Evolutionary conservation across 2,113 vertebrate genomes (phyloP).

Genomic region (Scortum barcoo): DNA sequence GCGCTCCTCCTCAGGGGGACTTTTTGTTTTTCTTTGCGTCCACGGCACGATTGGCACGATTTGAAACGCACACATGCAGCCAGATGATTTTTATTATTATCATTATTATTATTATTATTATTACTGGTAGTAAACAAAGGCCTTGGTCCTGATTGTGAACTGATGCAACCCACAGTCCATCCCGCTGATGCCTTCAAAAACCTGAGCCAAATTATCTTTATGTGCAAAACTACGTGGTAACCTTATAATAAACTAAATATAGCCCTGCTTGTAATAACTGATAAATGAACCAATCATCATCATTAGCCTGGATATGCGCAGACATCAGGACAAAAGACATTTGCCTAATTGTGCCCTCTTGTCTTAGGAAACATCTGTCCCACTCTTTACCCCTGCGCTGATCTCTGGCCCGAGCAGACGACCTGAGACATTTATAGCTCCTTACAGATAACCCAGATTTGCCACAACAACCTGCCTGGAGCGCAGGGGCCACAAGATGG

Average conservation of each 20-base stretch:
- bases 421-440: constrained; percentile 36
- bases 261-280: neutral
- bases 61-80: constrained; percentile 8
- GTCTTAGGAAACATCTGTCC: constrained; percentile 6
- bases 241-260: neutral
- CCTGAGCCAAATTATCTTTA: neutral
- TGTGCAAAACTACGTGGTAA: neutral
- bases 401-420: constrained; percentile 15
- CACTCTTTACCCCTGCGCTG: neutral
- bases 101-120: too few species aligned
- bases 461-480: constrained; percentile 30
- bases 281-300: neutral
- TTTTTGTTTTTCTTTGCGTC: too few species aligned
- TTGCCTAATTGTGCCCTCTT: neutral
- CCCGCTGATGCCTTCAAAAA: neutral
- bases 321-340: neutral
- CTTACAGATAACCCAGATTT: neutral
- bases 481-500: constrained; percentile 63
- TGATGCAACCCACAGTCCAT: constrained; percentile 13
- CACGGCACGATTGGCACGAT: neutral
- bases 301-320: neutral
- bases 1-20: too few species aligned
- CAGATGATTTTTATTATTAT: neutral
- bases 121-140: constrained; percentile 20
- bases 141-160: constrained; percentile 1